phyloP scores from a whole-genome alignment of 1,140 invertebrate species.

The Thaumatotibia leucotreta region DNA sequence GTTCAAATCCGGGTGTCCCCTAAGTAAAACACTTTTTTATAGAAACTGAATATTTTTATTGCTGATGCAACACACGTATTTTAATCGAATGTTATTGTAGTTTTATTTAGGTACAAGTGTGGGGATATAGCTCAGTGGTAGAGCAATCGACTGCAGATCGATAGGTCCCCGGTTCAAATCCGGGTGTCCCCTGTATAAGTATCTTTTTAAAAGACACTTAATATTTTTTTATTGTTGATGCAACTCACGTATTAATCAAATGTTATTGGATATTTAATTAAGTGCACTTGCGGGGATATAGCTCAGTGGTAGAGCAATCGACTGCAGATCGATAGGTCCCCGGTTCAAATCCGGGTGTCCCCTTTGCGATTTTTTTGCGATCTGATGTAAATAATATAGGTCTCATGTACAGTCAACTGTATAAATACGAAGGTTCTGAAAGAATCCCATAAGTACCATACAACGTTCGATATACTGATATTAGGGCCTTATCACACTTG shows the following conservation, averaged over 20 bases:
- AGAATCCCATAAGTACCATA: too few species aligned
- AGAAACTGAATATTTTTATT: not conserved
- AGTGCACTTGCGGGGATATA: conserved; percentile 14
- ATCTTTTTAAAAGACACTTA: too few species aligned
- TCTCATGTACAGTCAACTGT: too few species aligned
- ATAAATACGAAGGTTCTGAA: too few species aligned
- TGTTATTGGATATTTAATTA: not conserved
- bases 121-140: conserved; percentile 22
- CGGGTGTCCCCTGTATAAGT: conserved; percentile 30
- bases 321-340: conserved; percentile 28
- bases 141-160: conserved; percentile 25
- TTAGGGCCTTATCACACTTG: too few species aligned
- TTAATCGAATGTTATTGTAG: not conserved
- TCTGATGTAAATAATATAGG: too few species aligned
- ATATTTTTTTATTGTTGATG: not conserved
- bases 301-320: conserved; percentile 23
- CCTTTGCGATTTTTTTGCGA: too few species aligned
- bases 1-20: conserved; percentile 37
- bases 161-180: conserved; percentile 36
- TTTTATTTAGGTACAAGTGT: not conserved
- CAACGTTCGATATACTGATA: too few species aligned
- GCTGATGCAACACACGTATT: not conserved
- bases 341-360: conserved; percentile 36
- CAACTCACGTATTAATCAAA: not conserved
- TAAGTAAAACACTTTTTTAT: not conserved